phyloP scores from a whole-genome alignment of 1,140 invertebrate species.

The Pygmarrhopalites habei region DNA sequence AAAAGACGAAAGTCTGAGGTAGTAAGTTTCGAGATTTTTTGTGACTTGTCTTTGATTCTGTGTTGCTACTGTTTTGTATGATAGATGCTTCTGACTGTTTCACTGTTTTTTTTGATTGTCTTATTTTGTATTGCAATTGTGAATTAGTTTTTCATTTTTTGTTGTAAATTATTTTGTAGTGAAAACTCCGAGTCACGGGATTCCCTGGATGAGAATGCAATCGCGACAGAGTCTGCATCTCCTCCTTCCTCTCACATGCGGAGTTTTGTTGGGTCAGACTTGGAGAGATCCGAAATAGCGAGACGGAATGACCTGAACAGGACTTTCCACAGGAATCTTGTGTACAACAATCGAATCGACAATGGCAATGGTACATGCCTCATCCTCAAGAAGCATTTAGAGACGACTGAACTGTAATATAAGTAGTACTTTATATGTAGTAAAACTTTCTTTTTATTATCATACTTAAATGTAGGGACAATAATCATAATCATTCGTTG shows the following conservation, averaged over 20 bases:
- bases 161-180: slow-evolving; percentile 43
- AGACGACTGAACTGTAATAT: slow-evolving; percentile 37
- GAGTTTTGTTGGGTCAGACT: slow-evolving; percentile 35
- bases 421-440: no score
- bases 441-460: no score
- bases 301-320: slow-evolving; percentile 35
- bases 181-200: slow-evolving; percentile 65
- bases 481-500: no score
- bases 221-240: slow-evolving; percentile 54
- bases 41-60: neutral
- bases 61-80: no score
- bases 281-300: slow-evolving; percentile 16
- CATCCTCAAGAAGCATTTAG: slow-evolving; percentile 39
- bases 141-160: neutral
- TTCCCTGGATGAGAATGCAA: slow-evolving; percentile 78
- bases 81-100: no score
- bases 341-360: slow-evolving; percentile 35
- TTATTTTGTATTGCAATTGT: no score
- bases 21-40: slow-evolving; percentile 27
- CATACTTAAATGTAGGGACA: no score
- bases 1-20: slow-evolving; percentile 64
- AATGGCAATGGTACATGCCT: slow-evolving; percentile 29
- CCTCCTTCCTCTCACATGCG: slow-evolving; percentile 38
- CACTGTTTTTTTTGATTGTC: no score
- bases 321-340: slow-evolving; percentile 37